Evolutionary conservation across 2,888 invertebrate genomes (phyloP).

Genomic region (Caenorhabditis imperialis): DNA sequence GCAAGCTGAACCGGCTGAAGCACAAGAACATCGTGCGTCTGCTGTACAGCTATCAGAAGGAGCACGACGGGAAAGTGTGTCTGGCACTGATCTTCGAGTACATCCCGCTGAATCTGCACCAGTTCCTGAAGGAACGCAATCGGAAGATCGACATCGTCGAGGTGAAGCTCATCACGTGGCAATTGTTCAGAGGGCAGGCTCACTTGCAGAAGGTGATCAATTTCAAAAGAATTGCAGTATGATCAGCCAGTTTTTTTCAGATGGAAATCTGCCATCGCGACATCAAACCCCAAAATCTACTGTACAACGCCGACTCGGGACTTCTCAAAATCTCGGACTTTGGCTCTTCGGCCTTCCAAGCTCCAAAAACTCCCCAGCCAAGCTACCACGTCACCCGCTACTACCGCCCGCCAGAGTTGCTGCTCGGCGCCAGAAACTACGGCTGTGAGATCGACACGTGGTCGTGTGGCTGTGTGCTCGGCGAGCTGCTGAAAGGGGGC

Average conservation of each 20-base stretch:
- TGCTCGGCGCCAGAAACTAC: slow-evolving; percentile 85
- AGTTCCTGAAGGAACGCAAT: slow-evolving; percentile 47
- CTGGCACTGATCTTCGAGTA: slow-evolving; percentile 67
- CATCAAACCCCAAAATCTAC: slow-evolving; percentile 98
- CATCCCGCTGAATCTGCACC: slow-evolving; percentile 60
- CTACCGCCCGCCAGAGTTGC: slow-evolving; percentile 82
- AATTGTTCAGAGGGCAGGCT: slow-evolving; percentile 65
- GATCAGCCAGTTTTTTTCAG: slow-evolving; percentile 18
- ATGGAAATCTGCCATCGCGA: slow-evolving; percentile 85
- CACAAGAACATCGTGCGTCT: slow-evolving; percentile 97
- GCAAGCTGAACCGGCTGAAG: slow-evolving; percentile 91
- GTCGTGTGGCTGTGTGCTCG: slow-evolving; percentile 68
- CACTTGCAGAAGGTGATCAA: slow-evolving; percentile 55
- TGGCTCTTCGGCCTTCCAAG: slow-evolving; percentile 54
- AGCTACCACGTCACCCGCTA: slow-evolving; percentile 70
- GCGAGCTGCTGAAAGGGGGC: slow-evolving; percentile 60
- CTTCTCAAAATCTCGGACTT: slow-evolving; percentile 83
- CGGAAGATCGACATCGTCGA: slow-evolving; percentile 44
- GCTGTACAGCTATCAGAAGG: slow-evolving; percentile 88
- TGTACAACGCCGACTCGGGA: slow-evolving; percentile 91
- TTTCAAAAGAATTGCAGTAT: background rate
- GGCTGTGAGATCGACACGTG: slow-evolving; percentile 87
- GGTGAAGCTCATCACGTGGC: slow-evolving; percentile 65
- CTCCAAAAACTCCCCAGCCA: slow-evolving; percentile 43
- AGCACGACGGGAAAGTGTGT: slow-evolving; percentile 54